phyloP scores from a whole-genome alignment of 2,888 invertebrate genomes.

The Apoda limacodes region DNA sequence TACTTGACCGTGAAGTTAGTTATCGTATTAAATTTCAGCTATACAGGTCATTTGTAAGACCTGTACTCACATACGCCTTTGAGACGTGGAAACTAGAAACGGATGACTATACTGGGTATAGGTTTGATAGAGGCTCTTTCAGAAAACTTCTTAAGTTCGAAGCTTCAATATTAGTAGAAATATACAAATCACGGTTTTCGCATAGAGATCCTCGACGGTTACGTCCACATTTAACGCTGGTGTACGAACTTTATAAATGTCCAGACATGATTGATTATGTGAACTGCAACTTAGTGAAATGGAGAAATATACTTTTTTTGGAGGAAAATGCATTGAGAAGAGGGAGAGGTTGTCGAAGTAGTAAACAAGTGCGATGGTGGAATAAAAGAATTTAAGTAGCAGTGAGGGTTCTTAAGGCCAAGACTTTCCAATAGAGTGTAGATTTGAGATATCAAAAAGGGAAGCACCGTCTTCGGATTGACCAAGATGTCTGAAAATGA shows the following conservation, averaged over 20 bases:
- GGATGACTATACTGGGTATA: too few species aligned
- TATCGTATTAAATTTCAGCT: slow-evolving; percentile 30
- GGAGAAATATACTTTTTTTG: slow-evolving; percentile 26
- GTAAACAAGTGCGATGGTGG: slow-evolving; percentile 21
- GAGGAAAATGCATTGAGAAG: slow-evolving; percentile 26
- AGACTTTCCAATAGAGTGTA: too few species aligned
- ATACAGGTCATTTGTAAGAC: slow-evolving; percentile 35
- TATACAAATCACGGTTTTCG: slow-evolving; percentile 36
- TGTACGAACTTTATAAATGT: slow-evolving; percentile 27
- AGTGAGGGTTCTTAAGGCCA: too few species aligned
- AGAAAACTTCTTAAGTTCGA: slow-evolving; percentile 32
- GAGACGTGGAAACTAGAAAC: slow-evolving; percentile 36
- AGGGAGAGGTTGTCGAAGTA: slow-evolving; percentile 5
- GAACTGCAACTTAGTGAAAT: slow-evolving; percentile 30
- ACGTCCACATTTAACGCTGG: slow-evolving; percentile 21
- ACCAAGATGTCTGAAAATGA: too few species aligned
- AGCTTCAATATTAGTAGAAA: slow-evolving; percentile 28
- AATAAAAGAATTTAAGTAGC: too few species aligned
- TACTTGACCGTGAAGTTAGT: slow-evolving; percentile 13
- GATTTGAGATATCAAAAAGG: too few species aligned
- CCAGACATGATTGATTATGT: slow-evolving; percentile 28
- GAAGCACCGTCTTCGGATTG: too few species aligned
- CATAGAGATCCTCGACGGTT: slow-evolving; percentile 28
- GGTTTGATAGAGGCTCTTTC: too few species aligned
- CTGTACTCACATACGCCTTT: slow-evolving; percentile 42